phyloP scores from a whole-genome alignment of 2,888 invertebrate genomes.

The Lutraria lutraria region DNA sequence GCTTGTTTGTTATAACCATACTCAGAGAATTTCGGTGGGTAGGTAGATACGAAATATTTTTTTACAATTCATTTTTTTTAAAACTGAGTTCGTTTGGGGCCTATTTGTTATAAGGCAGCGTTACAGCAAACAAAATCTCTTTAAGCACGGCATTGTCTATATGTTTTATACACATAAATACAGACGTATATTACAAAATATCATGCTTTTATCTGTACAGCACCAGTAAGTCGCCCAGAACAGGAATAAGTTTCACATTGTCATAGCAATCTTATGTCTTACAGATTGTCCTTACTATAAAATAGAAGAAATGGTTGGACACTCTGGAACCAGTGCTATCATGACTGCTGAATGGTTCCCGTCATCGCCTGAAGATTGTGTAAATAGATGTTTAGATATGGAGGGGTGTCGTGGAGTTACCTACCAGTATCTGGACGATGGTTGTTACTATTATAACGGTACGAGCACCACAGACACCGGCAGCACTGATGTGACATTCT shows the following conservation, averaged over 20 bases:
- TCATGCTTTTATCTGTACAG: no score
- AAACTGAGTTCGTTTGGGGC: no score
- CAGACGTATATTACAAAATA: no score
- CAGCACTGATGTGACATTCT: not conserved
- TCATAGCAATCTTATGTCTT: not conserved
- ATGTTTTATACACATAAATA: no score
- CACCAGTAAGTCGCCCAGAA: no score
- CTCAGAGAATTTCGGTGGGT: no score
- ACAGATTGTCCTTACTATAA: not conserved
- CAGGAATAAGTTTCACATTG: not conserved
- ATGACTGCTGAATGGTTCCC: not conserved
- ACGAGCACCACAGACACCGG: not conserved
- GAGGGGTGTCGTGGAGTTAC: constrained; percentile 6
- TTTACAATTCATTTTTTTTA: no score
- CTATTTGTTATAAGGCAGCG: no score
- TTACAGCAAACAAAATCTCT: no score
- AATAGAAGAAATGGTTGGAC: not conserved
- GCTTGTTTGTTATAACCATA: no score
- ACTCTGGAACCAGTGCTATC: not conserved
- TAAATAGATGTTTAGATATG: constrained; percentile 11
- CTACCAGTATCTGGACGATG: not conserved
- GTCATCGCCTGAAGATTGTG: not conserved
- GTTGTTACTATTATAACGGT: constrained; percentile 10
- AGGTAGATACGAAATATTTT: no score
- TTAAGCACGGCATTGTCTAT: no score